Base-by-base conservation (phyloP, 2,113 vertebrate genomes). In the Oryzias curvinotus region DNA sequence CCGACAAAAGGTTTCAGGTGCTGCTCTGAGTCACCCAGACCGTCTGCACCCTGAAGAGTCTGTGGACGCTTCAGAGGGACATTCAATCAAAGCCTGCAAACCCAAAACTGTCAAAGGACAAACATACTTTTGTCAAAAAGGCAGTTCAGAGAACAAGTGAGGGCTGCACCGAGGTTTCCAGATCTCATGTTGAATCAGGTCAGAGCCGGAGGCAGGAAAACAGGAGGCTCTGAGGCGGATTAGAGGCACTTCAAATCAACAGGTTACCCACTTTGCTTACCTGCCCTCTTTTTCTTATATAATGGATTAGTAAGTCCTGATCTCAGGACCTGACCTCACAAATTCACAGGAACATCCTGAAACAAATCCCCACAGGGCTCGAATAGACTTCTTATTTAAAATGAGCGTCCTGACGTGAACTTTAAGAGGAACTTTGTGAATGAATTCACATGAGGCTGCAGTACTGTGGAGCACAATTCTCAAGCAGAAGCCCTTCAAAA, bases 241-340 rank as follows among this genome's bases (percentile, higher is more conserved):
- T 87, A 84, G 63, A 57, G 75, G 25, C 54, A 69, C 52, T 65
- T 72, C 50, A 62, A 67, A 71, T 53, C 49, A 71, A 45, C 67
- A 77, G 54, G 77, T 80, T 78, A 77, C 65, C 78, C 58, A 78
- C 7, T 75, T 72, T 81, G 51, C 12, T 60, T 42, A 17, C 70
- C 48, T 72, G 78, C 16, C 81, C 75, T 82, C 59, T 58, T 85
- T 86, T 68, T 62, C 75, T 90, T 90, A 85, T 76, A 82, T 89
- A 90, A 90, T 55, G 57, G 82, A 83, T 85, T 81, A 82, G 73
- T 18, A 57, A 71, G 64, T 71, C 54, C 65, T 87, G 74, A 87
- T 77, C 76, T 73, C 44, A 5, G 69, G 53, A 63, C 56, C 60
- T 84, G 73, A 62, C 48, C 64, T 52, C 65, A 13, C 53, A 0